Base-by-base conservation (phyloP, 2,888 invertebrate species). In the Oligia strigilis region DNA sequence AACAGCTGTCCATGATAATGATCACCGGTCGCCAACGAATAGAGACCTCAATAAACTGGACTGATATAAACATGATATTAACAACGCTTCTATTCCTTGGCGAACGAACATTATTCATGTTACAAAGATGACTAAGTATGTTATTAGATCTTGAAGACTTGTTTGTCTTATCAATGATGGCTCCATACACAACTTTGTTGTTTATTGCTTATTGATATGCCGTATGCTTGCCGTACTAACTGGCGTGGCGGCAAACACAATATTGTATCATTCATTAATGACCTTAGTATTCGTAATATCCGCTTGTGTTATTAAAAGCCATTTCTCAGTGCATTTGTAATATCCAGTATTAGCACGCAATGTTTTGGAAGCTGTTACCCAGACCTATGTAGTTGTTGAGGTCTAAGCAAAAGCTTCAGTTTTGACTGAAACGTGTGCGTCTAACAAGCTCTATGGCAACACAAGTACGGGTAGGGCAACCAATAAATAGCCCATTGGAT, bases 131-230 rank as follows among this genome's bases (percentile, higher is more conserved):
- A 46, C 36, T 52, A 52, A 40, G 14, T 40, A 17, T 71, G 17
- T n/a, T 29, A 52, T 3, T 17, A 8, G n/a, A 66, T 58, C 65
- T 58, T 78, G 43, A 65, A 58, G 17, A 55, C 1, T 80, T 36
- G 19, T 36, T 36, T 19, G n/a, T 14, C 19, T 60, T 17, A 23
- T 65, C 23, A 19, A 36, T 29, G 64, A 40, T 17, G 46, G 49
- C 58, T 40, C 8, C 36, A 29, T 65, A 36, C 52, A 74, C 55
- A 58, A 49, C 8, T 67, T 49, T n/a, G 36, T 11, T 9, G 36
- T 64, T 72, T 65, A 79, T 64, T 82, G 46, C n/a, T 55, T 64
- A 43, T 46, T 55, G 62, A 55, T 36, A 81, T 70, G 60, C 23
- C 43, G 14, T 29, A 13, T 62, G 52, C 5, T 43, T 14, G 29